Evolutionary conservation across 64 coral and sea anemone genomes (phyloP).

Genomic region (Hydrozoanthus tunicans): DNA sequence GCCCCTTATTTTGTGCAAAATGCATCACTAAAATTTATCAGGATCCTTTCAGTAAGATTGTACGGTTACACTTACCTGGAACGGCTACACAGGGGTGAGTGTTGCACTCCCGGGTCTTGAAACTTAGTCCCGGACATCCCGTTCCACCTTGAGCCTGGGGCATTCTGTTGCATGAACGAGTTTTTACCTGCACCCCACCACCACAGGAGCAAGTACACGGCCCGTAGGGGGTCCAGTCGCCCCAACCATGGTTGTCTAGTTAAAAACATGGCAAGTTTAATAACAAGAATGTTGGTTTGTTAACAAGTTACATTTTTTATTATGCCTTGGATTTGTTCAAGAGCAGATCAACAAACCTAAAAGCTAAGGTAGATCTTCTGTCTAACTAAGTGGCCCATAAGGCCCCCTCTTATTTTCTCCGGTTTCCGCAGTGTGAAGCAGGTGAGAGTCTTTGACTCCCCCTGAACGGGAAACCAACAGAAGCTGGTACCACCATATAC

Average conservation of each 20-base stretch:
- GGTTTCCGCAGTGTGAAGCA: too few relatives aligned
- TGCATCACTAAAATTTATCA: not conserved
- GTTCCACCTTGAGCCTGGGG: constrained; percentile 3
- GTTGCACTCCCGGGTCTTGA: not conserved
- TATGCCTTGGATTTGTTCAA: too few relatives aligned
- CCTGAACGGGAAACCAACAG: too few relatives aligned
- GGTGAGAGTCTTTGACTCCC: too few relatives aligned
- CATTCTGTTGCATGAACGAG: not conserved
- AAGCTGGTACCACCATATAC: too few relatives aligned
- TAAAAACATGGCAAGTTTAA: not conserved
- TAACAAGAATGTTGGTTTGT: not conserved
- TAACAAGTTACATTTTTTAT: too few relatives aligned
- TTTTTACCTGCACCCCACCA: constrained; percentile 17
- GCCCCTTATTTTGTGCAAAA: not conserved
- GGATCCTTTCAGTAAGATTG: not conserved
- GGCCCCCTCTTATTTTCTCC: too few relatives aligned
- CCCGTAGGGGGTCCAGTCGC: constrained; percentile 13
- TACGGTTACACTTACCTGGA: not conserved
- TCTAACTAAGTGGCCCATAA: too few relatives aligned
- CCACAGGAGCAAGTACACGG: constrained; percentile 41
- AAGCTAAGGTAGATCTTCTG: too few relatives aligned
- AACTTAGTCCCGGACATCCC: not conserved
- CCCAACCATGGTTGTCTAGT: not conserved
- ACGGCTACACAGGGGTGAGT: not conserved
- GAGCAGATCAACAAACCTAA: too few relatives aligned